Conservation (phyloP, 53 echinoderm and acorn worm genomes). For the Crossaster papposus region DNA sequence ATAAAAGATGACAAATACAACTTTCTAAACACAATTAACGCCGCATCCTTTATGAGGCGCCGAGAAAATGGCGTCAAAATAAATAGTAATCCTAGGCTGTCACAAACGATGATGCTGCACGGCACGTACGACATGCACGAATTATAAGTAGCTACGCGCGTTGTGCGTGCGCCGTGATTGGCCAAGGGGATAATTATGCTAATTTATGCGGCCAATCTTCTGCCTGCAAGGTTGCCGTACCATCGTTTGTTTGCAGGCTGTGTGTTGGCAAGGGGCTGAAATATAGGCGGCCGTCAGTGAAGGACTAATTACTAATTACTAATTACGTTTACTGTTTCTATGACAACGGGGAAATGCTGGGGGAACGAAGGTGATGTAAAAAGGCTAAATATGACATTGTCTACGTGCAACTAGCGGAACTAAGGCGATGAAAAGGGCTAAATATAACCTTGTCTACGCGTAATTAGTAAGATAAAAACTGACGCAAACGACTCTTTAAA, state of each 20-base stretch:
- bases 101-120: neutral
- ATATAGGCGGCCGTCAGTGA: neutral
- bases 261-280: neutral
- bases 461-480: too few species aligned
- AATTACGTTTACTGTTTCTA: constrained; percentile 37
- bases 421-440: too few species aligned
- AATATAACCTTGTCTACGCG: too few species aligned
- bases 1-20: neutral
- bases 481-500: too few species aligned
- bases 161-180: neutral
- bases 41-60: neutral
- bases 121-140: neutral
- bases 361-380: neutral
- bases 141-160: neutral
- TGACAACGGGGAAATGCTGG: neutral
- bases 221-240: neutral
- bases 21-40: neutral
- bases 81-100: neutral
- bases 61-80: constrained; percentile 3
- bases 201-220: constrained; percentile 2
- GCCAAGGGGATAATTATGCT: constrained; percentile 15
- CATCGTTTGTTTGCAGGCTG: neutral
- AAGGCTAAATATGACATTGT: too few species aligned
- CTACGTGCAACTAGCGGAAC: too few species aligned
- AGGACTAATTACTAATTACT: neutral